Conservation (phyloP, 2,888 invertebrate genomes). For the Galeruca laticollis region DNA sequence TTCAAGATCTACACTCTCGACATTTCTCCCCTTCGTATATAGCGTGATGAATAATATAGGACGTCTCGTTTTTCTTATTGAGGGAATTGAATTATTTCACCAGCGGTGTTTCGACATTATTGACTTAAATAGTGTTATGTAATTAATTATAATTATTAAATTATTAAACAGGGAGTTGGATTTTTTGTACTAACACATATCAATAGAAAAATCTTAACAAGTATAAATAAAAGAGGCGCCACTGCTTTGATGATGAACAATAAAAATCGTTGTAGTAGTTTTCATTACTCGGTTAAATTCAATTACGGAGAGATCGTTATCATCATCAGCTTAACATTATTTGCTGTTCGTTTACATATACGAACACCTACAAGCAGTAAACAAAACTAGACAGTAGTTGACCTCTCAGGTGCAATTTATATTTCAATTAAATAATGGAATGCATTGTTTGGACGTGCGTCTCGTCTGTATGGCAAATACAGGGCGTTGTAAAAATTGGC, state of each 20-base stretch:
- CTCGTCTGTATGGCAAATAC: slow-evolving; percentile 1
- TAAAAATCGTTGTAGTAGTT: background rate
- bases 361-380: slow-evolving; percentile 23
- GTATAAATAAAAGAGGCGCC: background rate
- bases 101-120: background rate
- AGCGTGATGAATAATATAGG: background rate
- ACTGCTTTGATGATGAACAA: slow-evolving; percentile 1
- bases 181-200: too few relatives aligned
- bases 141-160: background rate
- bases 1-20: slow-evolving; percentile 2
- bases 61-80: slow-evolving; percentile 3
- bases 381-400: slow-evolving; percentile 26
- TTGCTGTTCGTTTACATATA: slow-evolving; percentile 25
- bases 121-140: background rate
- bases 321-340: slow-evolving; percentile 13
- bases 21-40: background rate
- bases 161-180: too few relatives aligned
- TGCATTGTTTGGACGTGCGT: slow-evolving; percentile 28
- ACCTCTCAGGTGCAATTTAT: slow-evolving; percentile 33
- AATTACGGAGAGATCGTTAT: slow-evolving; percentile 22
- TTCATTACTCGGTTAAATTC: slow-evolving; percentile 22
- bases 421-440: slow-evolving; percentile 33
- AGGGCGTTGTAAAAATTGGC: background rate
- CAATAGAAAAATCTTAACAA: too few relatives aligned
- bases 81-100: background rate